These are phyloP conservation scores for Salvator merianae DNA, from an alignment of 2,113 vertebrate species.

Conservation along the genomic window DNA sequence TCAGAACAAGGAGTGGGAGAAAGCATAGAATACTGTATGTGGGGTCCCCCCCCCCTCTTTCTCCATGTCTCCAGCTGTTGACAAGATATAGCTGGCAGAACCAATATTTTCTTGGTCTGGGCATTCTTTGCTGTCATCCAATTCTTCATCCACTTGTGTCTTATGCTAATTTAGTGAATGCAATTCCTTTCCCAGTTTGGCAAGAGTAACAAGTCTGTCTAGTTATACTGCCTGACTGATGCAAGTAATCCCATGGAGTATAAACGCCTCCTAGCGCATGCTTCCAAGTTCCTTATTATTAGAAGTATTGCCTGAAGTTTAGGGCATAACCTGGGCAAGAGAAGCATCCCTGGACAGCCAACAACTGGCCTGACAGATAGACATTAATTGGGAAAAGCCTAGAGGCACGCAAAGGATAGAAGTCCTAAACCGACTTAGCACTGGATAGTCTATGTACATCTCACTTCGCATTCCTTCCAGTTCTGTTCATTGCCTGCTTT, in stretches of 20 bases:
- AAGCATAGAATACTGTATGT: background rate
- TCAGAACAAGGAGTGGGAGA: background rate
- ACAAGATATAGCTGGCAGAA: background rate
- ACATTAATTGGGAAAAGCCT: background rate
- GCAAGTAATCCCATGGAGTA: background rate
- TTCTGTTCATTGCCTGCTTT: too few relatives aligned
- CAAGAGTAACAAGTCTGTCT: background rate
- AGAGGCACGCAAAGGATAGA: too few relatives aligned
- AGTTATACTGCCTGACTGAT: background rate
- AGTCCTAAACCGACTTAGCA: too few relatives aligned
- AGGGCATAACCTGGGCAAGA: background rate
- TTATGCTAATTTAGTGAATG: background rate
- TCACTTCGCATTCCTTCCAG: too few relatives aligned
- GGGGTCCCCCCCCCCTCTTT: too few relatives aligned
- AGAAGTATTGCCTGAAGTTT: background rate
- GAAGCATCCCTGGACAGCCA: background rate
- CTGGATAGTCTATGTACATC: too few relatives aligned
- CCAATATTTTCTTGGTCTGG: background rate
- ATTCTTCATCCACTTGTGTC: background rate
- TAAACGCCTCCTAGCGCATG: background rate
- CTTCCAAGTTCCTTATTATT: background rate
- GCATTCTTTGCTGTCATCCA: background rate
- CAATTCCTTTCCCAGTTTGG: background rate
- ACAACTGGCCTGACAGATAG: background rate
- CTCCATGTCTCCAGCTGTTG: background rate